These are phyloP conservation scores for Rhinella marina DNA, from an alignment of 2,797 vertebrate genomes.

Conservation along the genomic window DNA sequence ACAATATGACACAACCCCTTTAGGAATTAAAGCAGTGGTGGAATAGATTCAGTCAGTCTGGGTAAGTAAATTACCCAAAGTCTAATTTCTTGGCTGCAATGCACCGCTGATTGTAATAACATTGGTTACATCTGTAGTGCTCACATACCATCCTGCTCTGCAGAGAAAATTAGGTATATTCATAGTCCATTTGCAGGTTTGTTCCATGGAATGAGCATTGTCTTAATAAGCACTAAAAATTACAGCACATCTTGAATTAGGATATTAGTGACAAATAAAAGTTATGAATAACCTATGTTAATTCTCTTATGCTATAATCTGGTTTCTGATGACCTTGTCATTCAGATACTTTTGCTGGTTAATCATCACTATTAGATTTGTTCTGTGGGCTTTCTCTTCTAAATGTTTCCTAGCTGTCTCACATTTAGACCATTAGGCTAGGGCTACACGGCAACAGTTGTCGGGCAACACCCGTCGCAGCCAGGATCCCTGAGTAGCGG, in stretches of 20 bases:
- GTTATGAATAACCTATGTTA: not conserved
- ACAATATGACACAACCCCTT: too few species aligned
- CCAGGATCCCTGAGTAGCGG: too few species aligned
- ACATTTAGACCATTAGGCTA: too few species aligned
- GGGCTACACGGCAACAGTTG: too few species aligned
- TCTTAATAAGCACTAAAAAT: not conserved
- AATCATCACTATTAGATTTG: not conserved
- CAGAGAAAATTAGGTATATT: constrained; percentile 6
- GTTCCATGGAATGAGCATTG: not conserved
- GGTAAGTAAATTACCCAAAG: not conserved
- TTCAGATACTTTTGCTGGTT: not conserved
- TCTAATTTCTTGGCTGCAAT: constrained; percentile 1
- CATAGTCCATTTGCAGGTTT: constrained; percentile 29
- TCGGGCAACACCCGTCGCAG: too few species aligned
- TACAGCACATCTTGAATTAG: not conserved
- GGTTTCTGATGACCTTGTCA: not conserved
- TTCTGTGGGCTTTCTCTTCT: not conserved
- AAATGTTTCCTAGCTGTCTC: too few species aligned
- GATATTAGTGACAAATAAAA: not conserved
- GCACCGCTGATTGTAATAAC: constrained; percentile 7
- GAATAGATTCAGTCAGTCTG: not conserved
- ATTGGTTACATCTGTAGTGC: constrained; percentile 10
- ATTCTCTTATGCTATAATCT: not conserved
- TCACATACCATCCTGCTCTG: not conserved
- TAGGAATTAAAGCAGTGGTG: not conserved